phyloP scores from a whole-genome alignment of 1,140 invertebrate genomes.

The Periplaneta americana region DNA sequence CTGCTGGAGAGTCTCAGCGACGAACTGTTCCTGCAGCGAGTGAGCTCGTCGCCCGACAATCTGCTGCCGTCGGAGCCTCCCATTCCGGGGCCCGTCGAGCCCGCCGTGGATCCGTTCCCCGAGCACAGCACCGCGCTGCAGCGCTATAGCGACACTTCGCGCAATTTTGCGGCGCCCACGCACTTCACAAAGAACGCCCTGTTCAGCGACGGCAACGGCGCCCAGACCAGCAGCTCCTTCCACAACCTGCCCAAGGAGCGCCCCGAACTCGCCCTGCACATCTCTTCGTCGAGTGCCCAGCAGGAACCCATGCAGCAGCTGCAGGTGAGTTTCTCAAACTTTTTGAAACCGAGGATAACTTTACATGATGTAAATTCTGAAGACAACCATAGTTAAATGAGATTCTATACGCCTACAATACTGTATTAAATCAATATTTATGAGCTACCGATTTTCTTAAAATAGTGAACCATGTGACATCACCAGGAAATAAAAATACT shows the following conservation, averaged over 20 bases:
- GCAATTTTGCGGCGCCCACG: constrained; percentile 25
- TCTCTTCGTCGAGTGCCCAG: constrained; percentile 23
- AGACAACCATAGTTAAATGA: too few species aligned
- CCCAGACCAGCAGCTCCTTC: constrained; percentile 1
- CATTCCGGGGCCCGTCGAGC: constrained; percentile 57
- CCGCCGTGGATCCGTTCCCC: constrained; percentile 59
- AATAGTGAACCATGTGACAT: too few species aligned
- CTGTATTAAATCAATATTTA: too few species aligned
- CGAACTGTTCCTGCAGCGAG: constrained; percentile 64
- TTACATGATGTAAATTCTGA: too few species aligned
- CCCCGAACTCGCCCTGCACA: constrained; percentile 39
- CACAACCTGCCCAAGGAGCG: constrained; percentile 30
- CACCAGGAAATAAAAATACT: too few species aligned
- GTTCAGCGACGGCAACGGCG: constrained; percentile 11
- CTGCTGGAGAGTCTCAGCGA: constrained; percentile 63
- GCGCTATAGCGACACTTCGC: constrained; percentile 39
- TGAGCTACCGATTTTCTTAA: too few species aligned
- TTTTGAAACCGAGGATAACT: too few species aligned
- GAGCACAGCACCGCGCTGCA: constrained; percentile 45
- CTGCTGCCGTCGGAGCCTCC: constrained; percentile 43
- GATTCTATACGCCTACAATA: too few species aligned
- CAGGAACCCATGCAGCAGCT: constrained; percentile 22
- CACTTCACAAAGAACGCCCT: constrained; percentile 24
- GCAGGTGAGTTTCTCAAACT: too few species aligned
- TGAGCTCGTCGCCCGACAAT: constrained; percentile 38